Evolutionary conservation across 2,888 invertebrate species (phyloP).

Genomic region (Cerceris rybyensis): DNA sequence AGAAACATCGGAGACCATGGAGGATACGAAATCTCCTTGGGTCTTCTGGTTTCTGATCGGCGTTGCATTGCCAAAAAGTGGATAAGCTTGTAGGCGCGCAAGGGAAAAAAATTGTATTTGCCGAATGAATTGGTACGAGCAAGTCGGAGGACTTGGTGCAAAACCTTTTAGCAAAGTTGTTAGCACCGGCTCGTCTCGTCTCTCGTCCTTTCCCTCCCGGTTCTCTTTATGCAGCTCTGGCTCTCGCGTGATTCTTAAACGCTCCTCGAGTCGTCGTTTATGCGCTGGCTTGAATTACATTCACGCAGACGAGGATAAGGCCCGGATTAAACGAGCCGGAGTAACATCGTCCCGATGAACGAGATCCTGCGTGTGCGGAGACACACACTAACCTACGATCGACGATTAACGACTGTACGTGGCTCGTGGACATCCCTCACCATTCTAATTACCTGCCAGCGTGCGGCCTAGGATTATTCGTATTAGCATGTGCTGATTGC

Average conservation of each 20-base stretch:
- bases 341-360: constrained; percentile 21
- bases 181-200: constrained; percentile 30
- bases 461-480: constrained; percentile 67
- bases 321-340: constrained; percentile 46
- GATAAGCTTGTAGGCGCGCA: constrained; percentile 12
- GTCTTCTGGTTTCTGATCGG: neutral
- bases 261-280: constrained; percentile 28
- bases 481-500: constrained; percentile 73
- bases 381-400: constrained; percentile 13
- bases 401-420: constrained; percentile 58
- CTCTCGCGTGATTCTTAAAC: constrained; percentile 39
- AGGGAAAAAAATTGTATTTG: constrained; percentile 34
- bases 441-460: constrained; percentile 76
- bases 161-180: constrained; percentile 54
- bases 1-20: neutral
- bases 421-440: constrained; percentile 72
- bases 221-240: constrained; percentile 15
- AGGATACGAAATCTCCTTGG: neutral
- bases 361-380: constrained; percentile 26
- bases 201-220: constrained; percentile 11
- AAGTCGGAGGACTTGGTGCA: constrained; percentile 16
- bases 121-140: constrained; percentile 28
- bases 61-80: constrained; percentile 18
- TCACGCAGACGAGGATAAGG: constrained; percentile 12
- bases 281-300: constrained; percentile 44